Conservation (phyloP, 92 coral and sea anemone genomes). For the Montipora capitata region DNA sequence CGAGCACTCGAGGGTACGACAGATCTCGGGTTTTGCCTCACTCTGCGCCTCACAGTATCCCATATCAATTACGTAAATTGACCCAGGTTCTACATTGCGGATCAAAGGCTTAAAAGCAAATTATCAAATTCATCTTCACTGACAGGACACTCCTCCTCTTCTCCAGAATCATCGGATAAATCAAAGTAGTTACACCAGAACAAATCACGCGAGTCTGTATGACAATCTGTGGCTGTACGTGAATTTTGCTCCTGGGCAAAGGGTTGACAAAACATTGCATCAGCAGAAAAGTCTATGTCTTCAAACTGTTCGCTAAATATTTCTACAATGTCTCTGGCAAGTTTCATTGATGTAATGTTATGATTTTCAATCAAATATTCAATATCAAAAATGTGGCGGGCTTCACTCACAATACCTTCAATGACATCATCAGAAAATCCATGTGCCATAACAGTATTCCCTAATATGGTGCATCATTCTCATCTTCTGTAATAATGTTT, state of each 20-base stretch:
- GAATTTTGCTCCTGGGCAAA: constrained; percentile 5
- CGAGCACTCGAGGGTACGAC: too few species aligned
- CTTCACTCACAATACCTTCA: constrained; percentile 2
- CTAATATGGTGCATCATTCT: constrained; percentile 5
- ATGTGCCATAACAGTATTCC: constrained; percentile 9
- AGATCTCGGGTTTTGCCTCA: too few species aligned
- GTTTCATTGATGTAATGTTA: constrained; percentile 8
- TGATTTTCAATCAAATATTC: constrained; percentile 14
- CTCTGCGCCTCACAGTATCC: too few species aligned
- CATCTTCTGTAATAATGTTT: constrained; percentile 9
- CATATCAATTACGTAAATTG: too few species aligned
- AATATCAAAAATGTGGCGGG: constrained; percentile 5
- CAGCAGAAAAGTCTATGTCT: constrained; percentile 16
- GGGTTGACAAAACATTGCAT: constrained; percentile 14
- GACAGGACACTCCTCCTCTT: not conserved
- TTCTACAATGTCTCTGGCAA: constrained; percentile 6
- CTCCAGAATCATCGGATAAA: not conserved
- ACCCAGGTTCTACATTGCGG: constrained; percentile 22
- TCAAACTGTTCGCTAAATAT: constrained; percentile 6
- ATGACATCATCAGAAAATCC: constrained; percentile 15
- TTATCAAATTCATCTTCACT: constrained; percentile 6
- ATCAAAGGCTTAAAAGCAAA: constrained; percentile 9
- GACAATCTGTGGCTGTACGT: constrained; percentile 14
- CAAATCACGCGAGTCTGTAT: not conserved
- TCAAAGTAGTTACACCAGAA: not conserved